Percentiles rank a stretch among this genome's conserved stretches.
Evolutionary conservation across 2,113 vertebrate species (phyloP).

Genomic region (Sinosuthora webbiana): DNA sequence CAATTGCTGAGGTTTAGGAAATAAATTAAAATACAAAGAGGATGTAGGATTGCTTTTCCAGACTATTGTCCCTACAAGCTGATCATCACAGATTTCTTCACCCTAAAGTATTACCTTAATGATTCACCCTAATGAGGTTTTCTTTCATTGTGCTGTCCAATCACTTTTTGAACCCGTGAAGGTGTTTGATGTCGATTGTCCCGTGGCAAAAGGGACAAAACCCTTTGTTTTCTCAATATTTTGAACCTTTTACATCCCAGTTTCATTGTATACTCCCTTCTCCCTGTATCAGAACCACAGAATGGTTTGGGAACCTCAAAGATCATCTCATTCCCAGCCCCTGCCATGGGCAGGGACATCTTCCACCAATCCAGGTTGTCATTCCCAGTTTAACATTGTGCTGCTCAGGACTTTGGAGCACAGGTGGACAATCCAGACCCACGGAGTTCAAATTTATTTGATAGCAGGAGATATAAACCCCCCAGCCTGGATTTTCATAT

Average conservation of each 20-base stretch:
- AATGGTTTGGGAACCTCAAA: not conserved
- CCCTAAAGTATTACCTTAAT: not conserved
- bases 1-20: not conserved
- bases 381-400: not conserved
- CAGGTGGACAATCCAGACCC: not conserved
- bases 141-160: not conserved
- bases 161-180: not conserved
- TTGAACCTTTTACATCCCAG: not conserved
- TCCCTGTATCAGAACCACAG: not conserved
- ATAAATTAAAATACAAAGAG: not conserved
- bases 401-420: not conserved
- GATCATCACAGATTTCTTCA: not conserved
- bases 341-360: not conserved
- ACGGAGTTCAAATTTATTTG: not conserved
- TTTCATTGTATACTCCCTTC: not conserved
- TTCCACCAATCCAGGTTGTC: not conserved
- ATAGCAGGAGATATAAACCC: not conserved
- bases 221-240: not conserved
- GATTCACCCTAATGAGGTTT: not conserved
- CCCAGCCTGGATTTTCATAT: not conserved
- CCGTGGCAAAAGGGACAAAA: not conserved
- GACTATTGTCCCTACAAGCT: not conserved
- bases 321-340: not conserved
- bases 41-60: not conserved
- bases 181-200: not conserved